Percentiles rank a stretch among this genome's conserved stretches.
Evolutionary conservation across 2,888 invertebrate genomes (phyloP).

Genomic region (Erebia palarica): DNA sequence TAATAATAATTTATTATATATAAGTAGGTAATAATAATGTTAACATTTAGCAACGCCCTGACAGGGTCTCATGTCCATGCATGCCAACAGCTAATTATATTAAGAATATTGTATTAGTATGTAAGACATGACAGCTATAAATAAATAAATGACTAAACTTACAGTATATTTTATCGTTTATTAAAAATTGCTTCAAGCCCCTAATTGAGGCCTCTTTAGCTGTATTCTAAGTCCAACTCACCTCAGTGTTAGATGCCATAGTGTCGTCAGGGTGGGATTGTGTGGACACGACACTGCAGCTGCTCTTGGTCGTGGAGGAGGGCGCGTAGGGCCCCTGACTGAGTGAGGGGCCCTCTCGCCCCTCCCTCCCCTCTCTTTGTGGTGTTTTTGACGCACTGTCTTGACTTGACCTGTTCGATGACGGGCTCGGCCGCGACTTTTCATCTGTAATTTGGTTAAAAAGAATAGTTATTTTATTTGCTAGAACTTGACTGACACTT

Average conservation of each 20-base stretch:
- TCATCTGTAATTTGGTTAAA: constrained; percentile 57
- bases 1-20: too few relatives aligned
- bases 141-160: too few relatives aligned
- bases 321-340: constrained; percentile 76
- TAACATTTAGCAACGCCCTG: too few relatives aligned
- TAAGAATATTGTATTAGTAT: too few relatives aligned
- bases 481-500: too few relatives aligned
- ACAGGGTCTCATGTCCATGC: too few relatives aligned
- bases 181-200: too few relatives aligned
- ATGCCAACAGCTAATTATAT: too few relatives aligned
- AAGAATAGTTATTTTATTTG: neutral
- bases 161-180: too few relatives aligned
- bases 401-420: constrained; percentile 75
- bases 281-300: constrained; percentile 63
- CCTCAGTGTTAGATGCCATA: constrained; percentile 63
- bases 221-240: constrained; percentile 37
- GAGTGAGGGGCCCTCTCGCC: constrained; percentile 42
- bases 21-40: too few relatives aligned
- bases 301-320: constrained; percentile 63
- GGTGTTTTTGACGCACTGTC: constrained; percentile 75
- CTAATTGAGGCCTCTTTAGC: neutral
- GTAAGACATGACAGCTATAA: too few relatives aligned
- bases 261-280: constrained; percentile 62
- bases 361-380: constrained; percentile 51
- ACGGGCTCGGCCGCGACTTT: constrained; percentile 78